phyloP scores from a whole-genome alignment of 2,113 vertebrate species.

The Pithys albifrons region DNA sequence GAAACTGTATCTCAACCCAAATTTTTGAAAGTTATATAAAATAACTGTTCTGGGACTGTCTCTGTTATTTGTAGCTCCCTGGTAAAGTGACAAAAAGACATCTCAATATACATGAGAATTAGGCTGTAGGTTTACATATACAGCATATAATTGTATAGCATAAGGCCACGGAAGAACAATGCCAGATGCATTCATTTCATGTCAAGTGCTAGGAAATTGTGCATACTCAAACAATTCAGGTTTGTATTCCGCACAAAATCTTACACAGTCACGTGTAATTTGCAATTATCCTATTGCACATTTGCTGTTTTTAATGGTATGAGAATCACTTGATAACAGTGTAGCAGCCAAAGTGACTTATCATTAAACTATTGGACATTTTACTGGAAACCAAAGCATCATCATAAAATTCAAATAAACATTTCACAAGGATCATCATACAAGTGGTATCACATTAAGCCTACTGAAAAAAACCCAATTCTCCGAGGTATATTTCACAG shows the following conservation, averaged over 20 bases:
- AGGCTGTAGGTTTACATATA: neutral
- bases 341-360: neutral
- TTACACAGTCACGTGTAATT: neutral
- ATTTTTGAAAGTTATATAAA: neutral
- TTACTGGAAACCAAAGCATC: constrained; percentile 22
- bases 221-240: neutral
- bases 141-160: neutral
- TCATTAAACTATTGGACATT: neutral
- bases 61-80: neutral
- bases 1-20: neutral
- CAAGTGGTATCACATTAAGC: neutral
- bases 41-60: neutral
- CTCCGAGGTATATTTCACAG: neutral
- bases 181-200: neutral
- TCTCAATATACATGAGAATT: neutral
- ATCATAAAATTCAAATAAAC: constrained; percentile 20
- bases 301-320: neutral
- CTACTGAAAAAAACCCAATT: neutral
- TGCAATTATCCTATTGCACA: neutral
- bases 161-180: neutral
- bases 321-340: neutral
- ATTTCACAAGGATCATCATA: neutral
- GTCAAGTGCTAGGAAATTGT: neutral
- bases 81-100: neutral
- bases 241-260: neutral